Percentiles rank a stretch among this genome's conserved stretches.
Conservation (phyloP, 1,140 invertebrate species). For the Phortica variegata region DNA sequence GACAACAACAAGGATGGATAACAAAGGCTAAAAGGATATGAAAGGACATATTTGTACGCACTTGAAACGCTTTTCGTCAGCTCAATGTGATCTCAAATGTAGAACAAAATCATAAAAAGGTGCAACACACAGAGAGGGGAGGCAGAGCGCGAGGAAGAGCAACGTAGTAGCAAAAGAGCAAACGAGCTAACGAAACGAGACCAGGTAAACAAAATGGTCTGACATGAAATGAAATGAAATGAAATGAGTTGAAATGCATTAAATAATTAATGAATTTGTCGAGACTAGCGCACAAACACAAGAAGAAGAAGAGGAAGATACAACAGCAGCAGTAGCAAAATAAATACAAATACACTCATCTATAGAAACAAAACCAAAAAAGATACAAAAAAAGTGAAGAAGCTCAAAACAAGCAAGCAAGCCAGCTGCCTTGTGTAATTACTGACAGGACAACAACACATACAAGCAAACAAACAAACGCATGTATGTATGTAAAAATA, state of each 20-base stretch:
- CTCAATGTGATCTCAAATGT: too few species aligned
- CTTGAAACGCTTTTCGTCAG: not conserved
- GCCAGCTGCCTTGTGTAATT: not conserved
- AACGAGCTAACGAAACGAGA: not conserved
- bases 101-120: too few species aligned
- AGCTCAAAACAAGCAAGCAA: not conserved
- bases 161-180: not conserved
- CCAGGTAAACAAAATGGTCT: not conserved
- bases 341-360: too few species aligned
- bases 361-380: not conserved
- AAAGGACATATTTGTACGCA: not conserved
- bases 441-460: too few species aligned
- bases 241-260: conserved; percentile 6
- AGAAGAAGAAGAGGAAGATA: too few species aligned
- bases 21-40: not conserved
- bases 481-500: not conserved
- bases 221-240: not conserved
- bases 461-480: too few species aligned
- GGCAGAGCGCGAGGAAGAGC: not conserved
- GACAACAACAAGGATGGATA: not conserved
- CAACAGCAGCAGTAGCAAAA: too few species aligned
- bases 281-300: too few species aligned
- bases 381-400: not conserved
- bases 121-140: not conserved
- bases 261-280: conserved; percentile 2